Conservation (phyloP, 1,140 invertebrate species). For the Contarinia nasturtii region DNA sequence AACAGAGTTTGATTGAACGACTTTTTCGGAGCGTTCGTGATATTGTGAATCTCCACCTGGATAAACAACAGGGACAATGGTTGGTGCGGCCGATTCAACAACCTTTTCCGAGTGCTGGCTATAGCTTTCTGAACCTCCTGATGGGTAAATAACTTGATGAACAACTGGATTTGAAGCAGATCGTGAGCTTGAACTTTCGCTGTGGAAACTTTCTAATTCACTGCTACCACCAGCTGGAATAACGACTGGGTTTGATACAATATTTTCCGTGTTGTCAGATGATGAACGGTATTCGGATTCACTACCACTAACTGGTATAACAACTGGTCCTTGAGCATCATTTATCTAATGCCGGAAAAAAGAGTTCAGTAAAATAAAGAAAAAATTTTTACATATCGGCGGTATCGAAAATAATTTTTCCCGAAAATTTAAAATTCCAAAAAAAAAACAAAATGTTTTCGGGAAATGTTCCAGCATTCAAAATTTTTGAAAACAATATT, state of each 20-base stretch:
- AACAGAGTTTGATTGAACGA: neutral
- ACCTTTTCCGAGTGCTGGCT: constrained; percentile 5
- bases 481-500: no score
- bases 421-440: no score
- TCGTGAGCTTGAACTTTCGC: neutral
- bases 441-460: no score
- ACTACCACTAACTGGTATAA: neutral
- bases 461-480: no score
- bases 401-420: no score
- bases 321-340: no score
- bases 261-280: neutral
- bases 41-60: neutral
- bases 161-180: neutral
- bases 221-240: neutral
- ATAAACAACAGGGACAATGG: constrained; percentile 5
- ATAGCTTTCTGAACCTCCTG: constrained; percentile 13
- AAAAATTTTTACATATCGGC: no score
- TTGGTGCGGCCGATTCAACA: constrained; percentile 4
- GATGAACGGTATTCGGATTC: neutral
- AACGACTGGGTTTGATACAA: neutral
- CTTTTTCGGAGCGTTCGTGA: constrained; percentile 11
- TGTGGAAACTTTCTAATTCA: neutral
- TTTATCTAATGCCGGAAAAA: no score
- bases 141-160: constrained; percentile 4
- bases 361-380: no score